These are phyloP conservation scores for Coluber constrictor DNA, from an alignment of 2,797 vertebrate species.

Conservation along the genomic window DNA sequence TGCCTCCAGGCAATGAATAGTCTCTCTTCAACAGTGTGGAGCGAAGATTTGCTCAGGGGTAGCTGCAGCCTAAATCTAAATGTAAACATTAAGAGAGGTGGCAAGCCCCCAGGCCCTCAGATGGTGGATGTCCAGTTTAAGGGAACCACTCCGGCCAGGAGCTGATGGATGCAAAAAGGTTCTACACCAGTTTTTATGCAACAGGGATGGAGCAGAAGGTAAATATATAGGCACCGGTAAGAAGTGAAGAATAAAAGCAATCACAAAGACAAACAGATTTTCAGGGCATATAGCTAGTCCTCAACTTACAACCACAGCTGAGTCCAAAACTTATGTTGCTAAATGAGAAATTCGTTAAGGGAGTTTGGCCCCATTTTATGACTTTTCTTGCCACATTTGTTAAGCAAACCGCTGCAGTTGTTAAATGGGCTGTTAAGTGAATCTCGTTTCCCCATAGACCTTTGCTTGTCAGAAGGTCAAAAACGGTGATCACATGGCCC, in stretches of 20 bases:
- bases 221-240: neutral
- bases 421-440: neutral
- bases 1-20: constrained; percentile 1
- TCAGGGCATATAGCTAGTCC: too few species aligned
- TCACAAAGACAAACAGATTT: neutral
- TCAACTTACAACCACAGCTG: neutral
- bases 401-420: neutral
- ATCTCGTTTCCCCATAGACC: neutral
- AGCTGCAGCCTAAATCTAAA: neutral
- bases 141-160: neutral
- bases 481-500: neutral
- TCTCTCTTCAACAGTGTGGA: neutral
- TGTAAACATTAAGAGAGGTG: neutral
- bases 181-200: neutral
- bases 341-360: neutral
- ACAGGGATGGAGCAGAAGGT: neutral
- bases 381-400: neutral
- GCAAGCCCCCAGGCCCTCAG: neutral
- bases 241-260: neutral
- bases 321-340: neutral
- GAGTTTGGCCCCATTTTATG: neutral
- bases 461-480: neutral
- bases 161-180: neutral
- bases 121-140: neutral
- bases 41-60: neutral